These are phyloP conservation scores for Dendrocopos noguchii DNA, from an alignment of 2,113 vertebrate genomes.

Conservation along the genomic window DNA sequence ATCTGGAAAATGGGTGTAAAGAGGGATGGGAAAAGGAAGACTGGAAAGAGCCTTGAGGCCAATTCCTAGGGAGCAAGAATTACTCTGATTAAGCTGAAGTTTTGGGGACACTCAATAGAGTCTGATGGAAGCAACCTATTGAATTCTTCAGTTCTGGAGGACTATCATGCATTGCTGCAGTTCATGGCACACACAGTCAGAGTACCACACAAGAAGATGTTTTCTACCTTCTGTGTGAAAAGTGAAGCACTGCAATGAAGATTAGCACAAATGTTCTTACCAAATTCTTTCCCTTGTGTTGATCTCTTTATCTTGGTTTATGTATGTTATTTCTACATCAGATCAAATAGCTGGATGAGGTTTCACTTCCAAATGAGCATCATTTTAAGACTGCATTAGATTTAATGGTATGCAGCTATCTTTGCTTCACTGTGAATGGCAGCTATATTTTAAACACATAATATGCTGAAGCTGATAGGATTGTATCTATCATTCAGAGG, in stretches of 20 bases:
- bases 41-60: background rate
- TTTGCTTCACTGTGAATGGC: background rate
- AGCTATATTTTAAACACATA: background rate
- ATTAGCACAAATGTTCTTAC: background rate
- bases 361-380: background rate
- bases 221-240: background rate
- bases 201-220: background rate
- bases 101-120: background rate
- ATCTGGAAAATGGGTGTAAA: background rate
- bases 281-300: background rate
- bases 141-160: background rate
- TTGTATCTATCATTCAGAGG: background rate
- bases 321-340: background rate
- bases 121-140: background rate
- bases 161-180: background rate
- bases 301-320: background rate
- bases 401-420: background rate
- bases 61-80: background rate
- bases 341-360: background rate
- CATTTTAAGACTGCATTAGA: background rate
- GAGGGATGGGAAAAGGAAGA: background rate
- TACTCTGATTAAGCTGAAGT: background rate
- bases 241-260: background rate
- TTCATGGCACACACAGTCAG: fast-evolving
- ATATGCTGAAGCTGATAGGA: background rate